Evolutionary conservation across 2,888 invertebrate genomes (phyloP).

Genomic region (Platynereis dumerilii): DNA sequence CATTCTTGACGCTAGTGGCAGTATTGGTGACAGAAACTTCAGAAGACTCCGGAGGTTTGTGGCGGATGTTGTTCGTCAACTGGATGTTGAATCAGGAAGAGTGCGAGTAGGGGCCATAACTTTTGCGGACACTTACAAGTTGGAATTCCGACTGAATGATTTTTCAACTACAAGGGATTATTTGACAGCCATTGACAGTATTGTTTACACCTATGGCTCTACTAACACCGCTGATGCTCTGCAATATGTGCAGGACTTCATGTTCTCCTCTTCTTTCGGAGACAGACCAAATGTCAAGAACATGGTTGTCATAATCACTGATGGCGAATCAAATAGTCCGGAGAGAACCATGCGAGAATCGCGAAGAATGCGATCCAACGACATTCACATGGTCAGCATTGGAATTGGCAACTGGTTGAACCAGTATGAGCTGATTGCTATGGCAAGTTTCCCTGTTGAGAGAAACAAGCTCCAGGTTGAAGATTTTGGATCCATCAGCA

Average conservation of each 20-base stretch:
- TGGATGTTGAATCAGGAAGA: background rate
- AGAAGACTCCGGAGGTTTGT: background rate
- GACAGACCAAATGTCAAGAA: slow-evolving; percentile 43
- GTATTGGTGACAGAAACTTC: background rate
- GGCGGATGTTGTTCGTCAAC: background rate
- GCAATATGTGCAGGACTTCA: background rate
- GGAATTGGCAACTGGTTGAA: slow-evolving; percentile 1
- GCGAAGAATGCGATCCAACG: background rate
- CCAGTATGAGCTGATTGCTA: background rate
- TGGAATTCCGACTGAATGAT: background rate
- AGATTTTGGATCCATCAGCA: background rate
- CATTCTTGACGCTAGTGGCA: slow-evolving; percentile 1
- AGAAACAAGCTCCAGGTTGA: background rate
- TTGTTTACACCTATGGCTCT: slow-evolving; percentile 22
- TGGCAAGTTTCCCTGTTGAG: background rate
- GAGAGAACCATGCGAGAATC: slow-evolving; percentile 18
- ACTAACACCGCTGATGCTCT: slow-evolving; percentile 30
- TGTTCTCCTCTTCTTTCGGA: slow-evolving; percentile 35
- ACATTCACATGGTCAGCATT: background rate
- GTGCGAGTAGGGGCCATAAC: background rate
- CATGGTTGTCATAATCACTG: slow-evolving; percentile 45
- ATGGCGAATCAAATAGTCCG: slow-evolving; percentile 51
- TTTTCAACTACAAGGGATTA: background rate
- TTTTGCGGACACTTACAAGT: background rate
- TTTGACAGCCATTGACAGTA: slow-evolving; percentile 7